Evolutionary conservation across 2,888 invertebrate species (phyloP), one percentile per base, ranked within the genome.

Genomic region (Tenodera sinensis): DNA sequence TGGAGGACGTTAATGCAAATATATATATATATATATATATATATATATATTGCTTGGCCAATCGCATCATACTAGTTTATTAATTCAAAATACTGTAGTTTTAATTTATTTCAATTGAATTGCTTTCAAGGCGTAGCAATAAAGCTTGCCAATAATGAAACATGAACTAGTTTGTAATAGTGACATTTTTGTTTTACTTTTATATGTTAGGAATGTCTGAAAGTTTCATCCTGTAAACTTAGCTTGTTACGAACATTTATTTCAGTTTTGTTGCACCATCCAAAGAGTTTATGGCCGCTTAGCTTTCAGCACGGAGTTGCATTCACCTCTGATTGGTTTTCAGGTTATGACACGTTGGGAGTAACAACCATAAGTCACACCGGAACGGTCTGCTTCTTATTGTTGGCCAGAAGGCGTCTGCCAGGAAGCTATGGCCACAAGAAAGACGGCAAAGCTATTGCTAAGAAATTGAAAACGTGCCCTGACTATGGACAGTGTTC

Each of bases 391-490:
- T 71, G 54, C 42, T 71, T 71, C 54, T 71, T 71, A 71, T 71
- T 71, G 54, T 25, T 71, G 54, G 20, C 54, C 54, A 71, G 25
- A 71, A 71, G 54, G 54, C 54, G 54, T 71, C 54, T 71, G 54
- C 54, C 25, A 71, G 54, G 25, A 25, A 71, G 54, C 54, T 71
- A 71, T 71, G 25, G 54, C 20, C 54, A 71, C 54, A 71, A 71
- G 54, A 71, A 71, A 71, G 28, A 28, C 42, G 85, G 85, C 34
- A 85, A 28, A 81, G 87, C 34, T 87, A 87, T 87, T 87, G 81
- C 34, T 83, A 83, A 87, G 81, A 87, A 83, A 88, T 88, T 88
- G 88, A 88, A 88, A 88, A 88, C 88, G 88, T 88, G 88, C 83
- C 27, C 81, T 30, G 88, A 88, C 88, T 88, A 81, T 42, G 86